A percentile compares a stretch with the other conserved stretches of the same genome.
phyloP scores from a whole-genome alignment of 2,113 vertebrate species.

The Coptodon rendalli region DNA sequence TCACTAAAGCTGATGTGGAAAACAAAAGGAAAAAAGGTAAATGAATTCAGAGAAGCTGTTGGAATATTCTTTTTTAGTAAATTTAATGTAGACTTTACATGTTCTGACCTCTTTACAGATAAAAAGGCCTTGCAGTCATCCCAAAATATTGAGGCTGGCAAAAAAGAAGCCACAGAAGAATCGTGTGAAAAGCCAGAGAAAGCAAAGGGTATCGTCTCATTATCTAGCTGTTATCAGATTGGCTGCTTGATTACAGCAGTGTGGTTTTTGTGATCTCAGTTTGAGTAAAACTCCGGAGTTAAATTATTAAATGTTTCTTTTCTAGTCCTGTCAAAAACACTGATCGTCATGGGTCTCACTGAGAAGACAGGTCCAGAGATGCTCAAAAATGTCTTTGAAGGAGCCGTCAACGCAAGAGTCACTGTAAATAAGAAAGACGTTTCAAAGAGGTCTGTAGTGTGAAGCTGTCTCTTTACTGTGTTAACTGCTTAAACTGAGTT shows the following conservation, averaged over 20 bases:
- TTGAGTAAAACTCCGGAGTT: not conserved
- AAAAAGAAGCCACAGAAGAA: conserved; percentile 75
- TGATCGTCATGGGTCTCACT: conserved; percentile 84
- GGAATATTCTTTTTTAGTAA: not conserved
- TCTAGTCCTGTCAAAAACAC: conserved; percentile 78
- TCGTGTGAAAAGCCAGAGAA: conserved; percentile 54
- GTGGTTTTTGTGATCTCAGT: not conserved
- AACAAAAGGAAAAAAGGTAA: conserved; percentile 15
- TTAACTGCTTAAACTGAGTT: not conserved
- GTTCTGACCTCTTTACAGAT: not conserved
- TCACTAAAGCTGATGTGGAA: not conserved
- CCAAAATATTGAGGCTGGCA: conserved; percentile 77
- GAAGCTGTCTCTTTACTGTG: not conserved
- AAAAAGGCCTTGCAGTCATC: conserved; percentile 75
- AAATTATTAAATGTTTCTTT: not conserved
- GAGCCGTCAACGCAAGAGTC: conserved; percentile 79
- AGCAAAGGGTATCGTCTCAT: not conserved
- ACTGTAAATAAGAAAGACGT: conserved; percentile 77
- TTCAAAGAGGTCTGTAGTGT: conserved; percentile 79
- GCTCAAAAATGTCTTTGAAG: conserved; percentile 82
- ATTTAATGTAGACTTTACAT: not conserved
- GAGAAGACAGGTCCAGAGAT: conserved; percentile 87
- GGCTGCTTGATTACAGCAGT: not conserved
- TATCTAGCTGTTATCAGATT: not conserved
- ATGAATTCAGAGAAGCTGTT: not conserved